Evolutionary conservation across 1,140 invertebrate species (phyloP).

Genomic region (Helicoverpa armigera): DNA sequence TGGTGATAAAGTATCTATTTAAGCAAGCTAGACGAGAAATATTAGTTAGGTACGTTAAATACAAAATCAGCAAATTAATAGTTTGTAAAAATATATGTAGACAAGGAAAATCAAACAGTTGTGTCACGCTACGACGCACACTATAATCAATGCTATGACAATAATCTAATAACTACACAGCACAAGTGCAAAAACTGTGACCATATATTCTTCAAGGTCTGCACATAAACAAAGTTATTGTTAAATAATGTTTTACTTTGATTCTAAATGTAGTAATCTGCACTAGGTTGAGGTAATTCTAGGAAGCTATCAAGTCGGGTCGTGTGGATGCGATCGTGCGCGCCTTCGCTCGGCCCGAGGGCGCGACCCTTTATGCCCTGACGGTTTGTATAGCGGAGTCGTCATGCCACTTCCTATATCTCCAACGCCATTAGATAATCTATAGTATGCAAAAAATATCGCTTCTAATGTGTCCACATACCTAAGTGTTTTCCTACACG

Average conservation of each 20-base stretch:
- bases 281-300: conserved; percentile 50
- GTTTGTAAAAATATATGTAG: background rate
- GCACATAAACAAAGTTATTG: background rate
- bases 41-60: background rate
- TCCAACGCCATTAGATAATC: conserved; percentile 29
- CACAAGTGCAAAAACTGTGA: conserved; percentile 29
- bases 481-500: background rate
- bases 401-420: conserved; percentile 49
- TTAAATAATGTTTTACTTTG: background rate
- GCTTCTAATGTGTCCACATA: background rate
- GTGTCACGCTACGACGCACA: conserved; percentile 24
- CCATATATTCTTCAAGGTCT: conserved; percentile 6
- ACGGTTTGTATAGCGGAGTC: conserved; percentile 20
- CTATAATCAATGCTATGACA: conserved; percentile 23
- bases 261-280: conserved; percentile 38
- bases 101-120: conserved; percentile 28
- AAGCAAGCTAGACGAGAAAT: background rate
- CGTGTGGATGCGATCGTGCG: conserved; percentile 68
- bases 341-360: conserved; percentile 55
- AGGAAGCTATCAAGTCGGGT: conserved; percentile 62
- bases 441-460: conserved; percentile 16
- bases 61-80: background rate
- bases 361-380: conserved; percentile 60
- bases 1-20: no score
- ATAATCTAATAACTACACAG: conserved; percentile 22